Evolutionary conservation across 37 sponge, comb jelly and placozoan species (phyloP).

Genomic region (Mnemiopsis leidyi): DNA sequence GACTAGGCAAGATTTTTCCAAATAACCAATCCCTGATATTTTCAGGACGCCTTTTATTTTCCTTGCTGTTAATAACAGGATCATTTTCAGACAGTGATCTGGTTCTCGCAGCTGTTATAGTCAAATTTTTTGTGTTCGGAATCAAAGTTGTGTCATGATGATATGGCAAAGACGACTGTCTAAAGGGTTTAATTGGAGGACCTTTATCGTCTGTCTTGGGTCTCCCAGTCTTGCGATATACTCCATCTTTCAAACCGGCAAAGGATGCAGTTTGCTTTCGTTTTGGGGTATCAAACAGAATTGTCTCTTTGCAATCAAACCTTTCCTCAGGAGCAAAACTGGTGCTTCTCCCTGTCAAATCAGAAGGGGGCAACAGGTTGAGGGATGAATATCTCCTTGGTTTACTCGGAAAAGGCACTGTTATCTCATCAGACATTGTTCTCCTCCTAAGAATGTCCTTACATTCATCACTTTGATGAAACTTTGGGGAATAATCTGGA

Average conservation of each 20-base stretch:
- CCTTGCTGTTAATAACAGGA: neutral
- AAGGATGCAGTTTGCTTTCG: neutral
- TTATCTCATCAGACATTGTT: neutral
- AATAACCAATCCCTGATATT: neutral
- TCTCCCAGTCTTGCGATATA: neutral
- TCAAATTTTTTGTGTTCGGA: neutral
- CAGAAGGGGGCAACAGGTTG: neutral
- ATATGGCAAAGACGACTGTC: neutral
- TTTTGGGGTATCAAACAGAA: neutral
- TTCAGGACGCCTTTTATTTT: neutral
- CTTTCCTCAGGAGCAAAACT: neutral
- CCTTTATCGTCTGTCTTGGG: neutral
- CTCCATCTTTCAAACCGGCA: neutral
- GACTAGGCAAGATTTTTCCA: neutral
- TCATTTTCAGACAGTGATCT: neutral
- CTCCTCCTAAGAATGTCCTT: neutral
- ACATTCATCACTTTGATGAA: neutral
- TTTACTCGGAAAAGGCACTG: neutral
- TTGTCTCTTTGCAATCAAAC: neutral
- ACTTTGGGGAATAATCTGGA: conserved; percentile 4
- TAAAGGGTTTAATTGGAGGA: neutral
- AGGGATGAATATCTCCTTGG: neutral
- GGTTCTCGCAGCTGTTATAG: neutral
- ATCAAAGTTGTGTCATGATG: neutral
- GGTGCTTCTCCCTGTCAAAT: neutral